phyloP scores from a whole-genome alignment of 2,797 vertebrate genomes.

The Anguilla pacifica region DNA sequence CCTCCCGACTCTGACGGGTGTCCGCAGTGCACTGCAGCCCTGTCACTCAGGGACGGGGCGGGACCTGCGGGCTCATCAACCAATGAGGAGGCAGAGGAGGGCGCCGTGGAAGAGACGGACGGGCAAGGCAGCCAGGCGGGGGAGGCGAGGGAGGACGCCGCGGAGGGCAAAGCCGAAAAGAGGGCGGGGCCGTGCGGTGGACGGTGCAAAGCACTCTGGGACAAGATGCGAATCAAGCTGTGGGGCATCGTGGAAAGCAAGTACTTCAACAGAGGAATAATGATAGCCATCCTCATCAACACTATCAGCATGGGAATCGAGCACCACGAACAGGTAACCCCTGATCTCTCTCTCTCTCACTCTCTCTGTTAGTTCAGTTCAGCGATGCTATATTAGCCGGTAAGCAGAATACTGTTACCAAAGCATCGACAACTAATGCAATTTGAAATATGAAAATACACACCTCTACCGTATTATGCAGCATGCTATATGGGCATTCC shows the following conservation, averaged over 20 bases:
- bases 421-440: background rate
- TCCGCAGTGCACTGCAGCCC: conserved; percentile 68
- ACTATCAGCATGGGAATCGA: conserved; percentile 98
- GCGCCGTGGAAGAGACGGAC: conserved; percentile 63
- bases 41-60: conserved; percentile 58
- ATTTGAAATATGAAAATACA: background rate
- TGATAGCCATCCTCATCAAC: conserved; percentile 96
- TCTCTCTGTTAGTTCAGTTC: background rate
- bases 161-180: conserved; percentile 57
- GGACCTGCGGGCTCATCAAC: background rate
- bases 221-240: conserved; percentile 81
- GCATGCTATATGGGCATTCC: background rate
- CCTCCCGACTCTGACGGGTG: conserved; percentile 80
- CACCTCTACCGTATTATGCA: no score
- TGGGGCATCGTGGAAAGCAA: conserved; percentile 97
- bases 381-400: background rate
- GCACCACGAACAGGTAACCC: conserved; percentile 90
- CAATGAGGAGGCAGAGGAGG: conserved; percentile 57
- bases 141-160: conserved; percentile 57
- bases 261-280: conserved; percentile 95
- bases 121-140: conserved; percentile 68
- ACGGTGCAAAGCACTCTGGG: conserved; percentile 75
- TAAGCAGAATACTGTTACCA: background rate
- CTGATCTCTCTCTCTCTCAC: background rate
- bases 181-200: conserved; percentile 61